These are phyloP conservation scores for Caranx melampygus DNA, from an alignment of 2,113 vertebrate species.

Conservation along the genomic window DNA sequence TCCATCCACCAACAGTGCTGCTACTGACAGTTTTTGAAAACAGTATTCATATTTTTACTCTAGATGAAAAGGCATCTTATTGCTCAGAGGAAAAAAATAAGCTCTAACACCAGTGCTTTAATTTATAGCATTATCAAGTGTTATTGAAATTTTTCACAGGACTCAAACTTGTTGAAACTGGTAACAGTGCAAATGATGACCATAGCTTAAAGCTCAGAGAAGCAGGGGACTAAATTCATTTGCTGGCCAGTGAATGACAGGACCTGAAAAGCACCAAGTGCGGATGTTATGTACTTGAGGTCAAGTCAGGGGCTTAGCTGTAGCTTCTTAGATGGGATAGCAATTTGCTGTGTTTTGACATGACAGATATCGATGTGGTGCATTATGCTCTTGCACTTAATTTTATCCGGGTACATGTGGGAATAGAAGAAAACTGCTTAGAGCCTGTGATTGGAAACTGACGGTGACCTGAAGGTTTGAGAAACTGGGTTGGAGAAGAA, in stretches of 20 bases:
- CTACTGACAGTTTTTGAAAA: background rate
- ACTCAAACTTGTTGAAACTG: background rate
- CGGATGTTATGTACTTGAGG: conserved; percentile 61
- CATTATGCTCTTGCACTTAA: conserved; percentile 68
- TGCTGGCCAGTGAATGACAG: conserved; percentile 57
- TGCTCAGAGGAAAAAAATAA: background rate
- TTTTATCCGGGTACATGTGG: conserved; percentile 51
- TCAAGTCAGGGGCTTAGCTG: conserved; percentile 19
- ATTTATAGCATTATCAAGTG: background rate
- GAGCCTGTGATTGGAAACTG: conserved; percentile 33
- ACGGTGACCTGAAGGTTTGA: conserved; percentile 11
- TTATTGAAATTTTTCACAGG: background rate
- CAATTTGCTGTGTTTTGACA: conserved; percentile 67
- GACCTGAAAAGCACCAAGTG: conserved; percentile 38
- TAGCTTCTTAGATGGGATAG: conserved; percentile 56
- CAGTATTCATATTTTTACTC: background rate
- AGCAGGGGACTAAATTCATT: conserved; percentile 55
- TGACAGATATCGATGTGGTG: conserved; percentile 64
- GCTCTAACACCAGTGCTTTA: background rate
- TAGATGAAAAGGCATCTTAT: background rate
- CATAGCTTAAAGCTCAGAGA: background rate
- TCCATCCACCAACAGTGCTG: background rate
- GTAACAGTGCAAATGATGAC: background rate
- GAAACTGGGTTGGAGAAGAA: background rate
- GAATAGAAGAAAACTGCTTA: conserved; percentile 56